Evolutionary conservation across 2,888 invertebrate genomes (phyloP).

Genomic region (Cephus sareptanus): DNA sequence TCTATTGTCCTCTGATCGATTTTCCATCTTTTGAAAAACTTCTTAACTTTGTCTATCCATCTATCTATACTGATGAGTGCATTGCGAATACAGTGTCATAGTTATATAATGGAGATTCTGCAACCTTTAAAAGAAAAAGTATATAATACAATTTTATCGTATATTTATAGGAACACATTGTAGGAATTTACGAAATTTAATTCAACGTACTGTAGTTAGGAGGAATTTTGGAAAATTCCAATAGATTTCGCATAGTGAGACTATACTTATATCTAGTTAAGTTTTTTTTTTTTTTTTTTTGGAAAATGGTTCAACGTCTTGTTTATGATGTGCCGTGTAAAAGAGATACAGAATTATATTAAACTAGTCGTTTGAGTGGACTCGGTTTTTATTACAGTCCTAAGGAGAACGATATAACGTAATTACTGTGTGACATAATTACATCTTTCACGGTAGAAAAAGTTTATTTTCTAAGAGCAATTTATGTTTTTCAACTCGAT

Average conservation of each 20-base stretch:
- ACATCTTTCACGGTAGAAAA: neutral
- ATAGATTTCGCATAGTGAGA: neutral
- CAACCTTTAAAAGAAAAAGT: neutral
- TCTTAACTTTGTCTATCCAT: neutral
- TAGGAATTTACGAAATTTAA: neutral
- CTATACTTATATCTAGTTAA: neutral
- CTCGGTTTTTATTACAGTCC: neutral
- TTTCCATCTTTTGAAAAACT: neutral
- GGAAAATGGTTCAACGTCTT: neutral
- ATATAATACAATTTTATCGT: neutral
- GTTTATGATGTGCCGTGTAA: neutral
- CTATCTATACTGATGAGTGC: neutral
- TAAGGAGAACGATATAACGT: neutral
- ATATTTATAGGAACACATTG: neutral
- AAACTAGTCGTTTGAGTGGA: neutral
- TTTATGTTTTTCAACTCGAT: conserved; percentile 8
- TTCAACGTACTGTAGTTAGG: neutral
- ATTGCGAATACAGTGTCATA: neutral
- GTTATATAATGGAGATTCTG: neutral
- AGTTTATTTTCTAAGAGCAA: conserved; percentile 7
- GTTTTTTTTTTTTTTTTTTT: neutral
- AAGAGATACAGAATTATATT: neutral
- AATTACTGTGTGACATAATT: neutral
- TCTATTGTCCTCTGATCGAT: neutral
- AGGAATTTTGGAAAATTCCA: neutral